Conservation (phyloP, 2,797 vertebrate species). For the Streptopelia turtur region DNA sequence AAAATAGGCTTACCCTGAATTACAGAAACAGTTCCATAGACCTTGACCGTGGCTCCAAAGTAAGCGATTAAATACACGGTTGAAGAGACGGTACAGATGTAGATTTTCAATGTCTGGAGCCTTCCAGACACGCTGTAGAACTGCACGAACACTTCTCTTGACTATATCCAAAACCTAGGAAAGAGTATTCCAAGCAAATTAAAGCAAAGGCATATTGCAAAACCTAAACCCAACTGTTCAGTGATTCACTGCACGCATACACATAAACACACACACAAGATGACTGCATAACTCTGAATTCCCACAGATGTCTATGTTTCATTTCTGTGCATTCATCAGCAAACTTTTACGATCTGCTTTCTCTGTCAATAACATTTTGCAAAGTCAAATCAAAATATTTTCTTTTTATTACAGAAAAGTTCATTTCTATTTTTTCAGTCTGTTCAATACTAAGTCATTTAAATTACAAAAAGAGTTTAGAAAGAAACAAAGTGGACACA, state of each 20-base stretch:
- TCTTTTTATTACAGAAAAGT: conserved; percentile 1
- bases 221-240: not conserved
- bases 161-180: conserved; percentile 95
- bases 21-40: conserved; percentile 96
- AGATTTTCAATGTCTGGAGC: conserved; percentile 91
- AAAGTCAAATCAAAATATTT: conserved; percentile 59
- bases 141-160: conserved; percentile 86
- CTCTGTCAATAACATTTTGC: conserved; percentile 46
- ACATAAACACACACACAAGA: not conserved
- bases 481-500: not conserved
- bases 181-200: conserved; percentile 23
- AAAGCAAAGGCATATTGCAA: conserved; percentile 35
- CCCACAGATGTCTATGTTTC: not conserved
- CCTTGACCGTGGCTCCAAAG: conserved; percentile 98
- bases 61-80: conserved; percentile 92
- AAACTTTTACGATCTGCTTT: not conserved
- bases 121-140: conserved; percentile 92
- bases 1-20: conserved; percentile 86
- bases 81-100: conserved; percentile 91
- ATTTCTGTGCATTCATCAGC: conserved; percentile 19
- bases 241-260: not conserved
- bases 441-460: not conserved
- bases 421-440: not conserved
- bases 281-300: not conserved
- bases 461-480: not conserved